Base-by-base conservation (phyloP, 2,888 invertebrate species). In the Torymus tubicola region DNA sequence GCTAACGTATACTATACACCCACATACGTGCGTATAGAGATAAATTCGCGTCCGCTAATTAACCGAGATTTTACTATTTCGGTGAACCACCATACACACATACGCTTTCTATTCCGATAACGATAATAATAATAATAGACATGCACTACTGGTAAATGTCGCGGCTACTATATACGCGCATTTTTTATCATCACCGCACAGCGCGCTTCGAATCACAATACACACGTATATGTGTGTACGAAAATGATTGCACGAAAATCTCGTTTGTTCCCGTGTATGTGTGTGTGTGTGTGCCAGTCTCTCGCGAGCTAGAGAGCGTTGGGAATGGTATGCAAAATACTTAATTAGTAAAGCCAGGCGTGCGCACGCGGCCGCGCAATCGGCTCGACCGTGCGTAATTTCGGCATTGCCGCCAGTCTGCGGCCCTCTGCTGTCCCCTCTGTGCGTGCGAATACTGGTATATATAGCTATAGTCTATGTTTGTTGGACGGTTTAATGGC, bases 311-410 rank as follows among this genome's bases (percentile, higher is more conserved):
- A 21, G n/a, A 21, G 21, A 21, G 13, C 50, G 31, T 21, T 57
- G 18, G 42, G 8, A 65, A 65, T 65, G 73, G 16, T 12, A 78
- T 78, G 77, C 71, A 78, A 78, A 78, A 69, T 70, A 78, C 77
- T 71, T 78, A 71, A 78, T 73, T 78, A 72, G 72, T 68, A 61
- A 73, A 68, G 63, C 67, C 21, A 42, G 42, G 42, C 55, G 65
- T 61, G 58, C 31, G 57, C 65, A 18, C 24, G 58, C 24, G 42
- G 65, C 4, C 50, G 42, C 65, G 57, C 52, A 42, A 42, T 42
- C 42, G 42, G 42, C 42, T 5, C 16, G 65, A 21, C 14, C 52
- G 61, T n/a, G 52, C 72, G 63, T 63, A 61, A 52, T 67, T 42
- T 55, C 2, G 42, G 2, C 31, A 1, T 21, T 12, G 11, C 11